Conservation (phyloP, 2,797 vertebrate species). For the Gephyroberyx darwinii region DNA sequence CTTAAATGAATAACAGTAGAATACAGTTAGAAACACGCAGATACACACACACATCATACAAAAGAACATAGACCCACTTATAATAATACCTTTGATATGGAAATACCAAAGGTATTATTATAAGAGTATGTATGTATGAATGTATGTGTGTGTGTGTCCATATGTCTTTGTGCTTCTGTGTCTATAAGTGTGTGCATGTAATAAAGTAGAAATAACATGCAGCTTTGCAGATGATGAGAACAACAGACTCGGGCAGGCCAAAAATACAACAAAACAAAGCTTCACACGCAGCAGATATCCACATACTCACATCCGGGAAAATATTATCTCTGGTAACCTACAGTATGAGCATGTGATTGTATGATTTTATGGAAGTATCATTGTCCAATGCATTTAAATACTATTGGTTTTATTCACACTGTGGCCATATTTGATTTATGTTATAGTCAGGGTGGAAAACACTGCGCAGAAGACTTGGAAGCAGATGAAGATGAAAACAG, state of each 20-base stretch:
- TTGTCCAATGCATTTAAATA: background rate
- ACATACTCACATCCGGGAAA: background rate
- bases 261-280: conserved; percentile 15
- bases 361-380: background rate
- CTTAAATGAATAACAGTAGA: no score
- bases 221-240: conserved; percentile 11
- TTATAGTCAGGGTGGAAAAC: no score
- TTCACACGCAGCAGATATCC: background rate
- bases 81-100: no score
- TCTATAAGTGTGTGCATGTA: background rate
- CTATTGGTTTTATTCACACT: background rate
- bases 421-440: background rate
- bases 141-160: background rate
- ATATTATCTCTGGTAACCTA: background rate
- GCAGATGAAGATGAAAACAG: no score
- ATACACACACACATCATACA: no score
- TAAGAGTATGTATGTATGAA: background rate
- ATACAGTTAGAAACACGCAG: no score
- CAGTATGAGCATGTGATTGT: background rate
- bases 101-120: no score
- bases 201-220: conserved; percentile 13
- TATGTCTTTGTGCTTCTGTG: conserved; percentile 13
- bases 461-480: no score
- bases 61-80: no score
- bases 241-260: conserved; percentile 13